A percentile compares a stretch with the other conserved stretches of the same genome.
phyloP scores from a whole-genome alignment of 2,113 vertebrate genomes.

The Motacilla alba region DNA sequence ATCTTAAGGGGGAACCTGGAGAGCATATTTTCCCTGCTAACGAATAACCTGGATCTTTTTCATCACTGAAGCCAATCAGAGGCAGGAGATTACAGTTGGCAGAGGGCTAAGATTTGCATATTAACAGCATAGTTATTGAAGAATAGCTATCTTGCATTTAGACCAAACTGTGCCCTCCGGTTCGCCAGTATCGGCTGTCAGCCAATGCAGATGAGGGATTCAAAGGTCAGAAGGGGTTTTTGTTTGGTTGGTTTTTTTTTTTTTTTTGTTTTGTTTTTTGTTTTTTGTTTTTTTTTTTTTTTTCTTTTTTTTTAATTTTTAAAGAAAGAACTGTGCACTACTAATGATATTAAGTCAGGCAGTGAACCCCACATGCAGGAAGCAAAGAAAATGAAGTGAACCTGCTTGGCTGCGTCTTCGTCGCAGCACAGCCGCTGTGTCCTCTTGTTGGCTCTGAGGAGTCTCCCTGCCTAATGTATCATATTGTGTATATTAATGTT shows the following conservation, averaged over 20 bases:
- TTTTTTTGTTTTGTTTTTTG: not conserved
- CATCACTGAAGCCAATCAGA: conserved; percentile 20
- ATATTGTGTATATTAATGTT: conserved; percentile 56
- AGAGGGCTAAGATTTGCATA: conserved; percentile 32
- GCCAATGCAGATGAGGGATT: not conserved
- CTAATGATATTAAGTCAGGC: not conserved
- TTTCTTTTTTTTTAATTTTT: not conserved
- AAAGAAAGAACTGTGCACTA: not conserved
- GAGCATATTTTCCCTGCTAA: not conserved
- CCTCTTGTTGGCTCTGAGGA: not conserved
- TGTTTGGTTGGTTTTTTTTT: not conserved
- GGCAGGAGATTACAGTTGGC: not conserved
- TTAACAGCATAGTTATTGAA: conserved; percentile 22
- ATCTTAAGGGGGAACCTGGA: not conserved
- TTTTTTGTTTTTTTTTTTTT: not conserved
- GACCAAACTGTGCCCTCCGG: not conserved
- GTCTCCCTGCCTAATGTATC: conserved; percentile 29
- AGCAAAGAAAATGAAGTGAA: not conserved
- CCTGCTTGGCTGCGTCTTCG: not conserved
- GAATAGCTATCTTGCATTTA: not conserved
- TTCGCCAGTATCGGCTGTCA: not conserved
- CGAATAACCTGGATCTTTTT: conserved; percentile 17
- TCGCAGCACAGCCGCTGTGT: rapidly evolving
- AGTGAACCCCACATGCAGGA: rapidly evolving
- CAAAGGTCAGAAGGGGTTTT: not conserved